Evolutionary conservation across 2,113 vertebrate species (phyloP).

Genomic region (Phaethornis superciliosus): DNA sequence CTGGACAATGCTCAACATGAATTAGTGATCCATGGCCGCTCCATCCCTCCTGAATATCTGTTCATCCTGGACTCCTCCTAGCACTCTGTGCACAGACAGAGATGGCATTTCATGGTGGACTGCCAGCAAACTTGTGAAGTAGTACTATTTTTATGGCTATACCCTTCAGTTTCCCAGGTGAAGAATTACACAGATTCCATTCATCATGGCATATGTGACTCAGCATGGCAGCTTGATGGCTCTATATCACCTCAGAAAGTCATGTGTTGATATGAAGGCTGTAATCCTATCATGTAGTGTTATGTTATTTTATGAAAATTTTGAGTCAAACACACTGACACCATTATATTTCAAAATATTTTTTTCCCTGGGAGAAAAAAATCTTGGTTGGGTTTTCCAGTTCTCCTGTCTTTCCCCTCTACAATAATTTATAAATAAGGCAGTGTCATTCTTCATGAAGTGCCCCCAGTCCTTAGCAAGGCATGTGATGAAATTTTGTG

Average conservation of each 20-base stretch:
- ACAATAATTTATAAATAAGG: neutral
- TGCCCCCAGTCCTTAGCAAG: neutral
- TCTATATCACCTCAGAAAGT: neutral
- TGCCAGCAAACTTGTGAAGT: neutral
- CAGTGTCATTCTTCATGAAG: neutral
- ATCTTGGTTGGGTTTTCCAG: neutral
- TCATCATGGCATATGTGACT: neutral
- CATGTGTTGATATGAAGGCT: neutral
- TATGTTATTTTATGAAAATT: neutral
- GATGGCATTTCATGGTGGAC: neutral
- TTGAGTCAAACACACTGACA: neutral
- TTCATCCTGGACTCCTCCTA: neutral
- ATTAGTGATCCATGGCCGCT: neutral
- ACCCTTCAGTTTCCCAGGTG: neutral
- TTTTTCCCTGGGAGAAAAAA: neutral
- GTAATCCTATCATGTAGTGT: neutral
- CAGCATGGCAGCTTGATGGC: neutral
- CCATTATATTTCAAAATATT: neutral
- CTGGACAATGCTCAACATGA: neutral
- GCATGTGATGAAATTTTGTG: neutral
- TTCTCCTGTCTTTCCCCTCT: neutral
- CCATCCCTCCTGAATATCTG: no score
- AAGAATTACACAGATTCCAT: neutral
- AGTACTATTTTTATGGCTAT: neutral
- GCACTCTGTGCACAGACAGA: neutral